Conservation (phyloP, 2,797 vertebrate genomes). For the Acanthornis magna region DNA sequence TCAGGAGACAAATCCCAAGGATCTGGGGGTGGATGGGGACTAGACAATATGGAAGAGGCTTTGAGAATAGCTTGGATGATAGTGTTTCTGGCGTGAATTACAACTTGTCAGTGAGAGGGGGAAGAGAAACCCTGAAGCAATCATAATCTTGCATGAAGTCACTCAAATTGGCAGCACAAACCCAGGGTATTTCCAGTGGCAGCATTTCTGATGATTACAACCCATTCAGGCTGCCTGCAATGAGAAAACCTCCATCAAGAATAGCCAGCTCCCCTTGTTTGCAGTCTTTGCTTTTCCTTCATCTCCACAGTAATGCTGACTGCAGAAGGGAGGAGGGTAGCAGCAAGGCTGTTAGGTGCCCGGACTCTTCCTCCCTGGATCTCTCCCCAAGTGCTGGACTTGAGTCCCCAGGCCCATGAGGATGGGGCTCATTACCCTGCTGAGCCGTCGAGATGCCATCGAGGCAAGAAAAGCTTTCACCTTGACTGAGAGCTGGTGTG, state of each 20-base stretch:
- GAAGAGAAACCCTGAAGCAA: neutral
- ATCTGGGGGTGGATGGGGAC: neutral
- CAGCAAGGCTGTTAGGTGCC: neutral
- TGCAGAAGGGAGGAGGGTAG: neutral
- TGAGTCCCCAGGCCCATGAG: too few relatives aligned
- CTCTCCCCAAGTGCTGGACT: accelerated
- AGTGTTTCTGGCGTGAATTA: conserved; percentile 17
- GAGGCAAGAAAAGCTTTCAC: neutral
- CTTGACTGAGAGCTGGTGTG: neutral
- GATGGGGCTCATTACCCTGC: neutral
- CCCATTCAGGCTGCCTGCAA: neutral
- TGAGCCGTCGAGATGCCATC: neutral
- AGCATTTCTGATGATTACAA: neutral
- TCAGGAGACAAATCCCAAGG: neutral
- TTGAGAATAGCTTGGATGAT: conserved; percentile 7
- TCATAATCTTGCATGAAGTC: conserved; percentile 7
- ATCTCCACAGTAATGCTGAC: neutral
- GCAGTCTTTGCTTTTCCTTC: neutral
- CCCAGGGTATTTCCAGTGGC: neutral
- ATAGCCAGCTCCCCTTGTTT: neutral
- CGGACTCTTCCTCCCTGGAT: accelerated
- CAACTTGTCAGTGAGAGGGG: neutral
- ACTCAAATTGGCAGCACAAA: neutral
- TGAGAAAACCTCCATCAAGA: neutral
- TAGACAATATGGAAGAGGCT: conserved; percentile 9